Conservation (phyloP, 2,113 vertebrate genomes). For the Gallinago media region DNA sequence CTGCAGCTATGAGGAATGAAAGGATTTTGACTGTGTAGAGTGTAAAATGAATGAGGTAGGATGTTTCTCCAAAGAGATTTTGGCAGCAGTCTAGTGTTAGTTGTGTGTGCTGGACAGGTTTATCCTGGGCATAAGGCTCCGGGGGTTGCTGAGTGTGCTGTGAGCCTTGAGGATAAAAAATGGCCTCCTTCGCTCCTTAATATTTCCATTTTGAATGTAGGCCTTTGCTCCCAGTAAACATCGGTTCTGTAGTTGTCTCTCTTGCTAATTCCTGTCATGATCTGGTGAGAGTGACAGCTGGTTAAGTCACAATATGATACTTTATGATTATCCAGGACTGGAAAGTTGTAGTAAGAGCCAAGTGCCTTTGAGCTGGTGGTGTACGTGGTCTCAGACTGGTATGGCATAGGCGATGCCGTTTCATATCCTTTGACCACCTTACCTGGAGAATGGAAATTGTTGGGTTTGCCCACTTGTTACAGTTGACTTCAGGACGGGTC, state of each 20-base stretch:
- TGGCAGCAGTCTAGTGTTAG: background rate
- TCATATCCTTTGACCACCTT: background rate
- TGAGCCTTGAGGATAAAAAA: background rate
- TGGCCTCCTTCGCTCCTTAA: background rate
- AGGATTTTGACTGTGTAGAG: background rate
- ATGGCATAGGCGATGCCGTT: background rate
- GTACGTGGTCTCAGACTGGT: background rate
- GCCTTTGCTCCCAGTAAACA: background rate
- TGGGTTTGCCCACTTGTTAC: background rate
- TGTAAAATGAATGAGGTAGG: background rate
- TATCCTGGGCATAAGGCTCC: background rate
- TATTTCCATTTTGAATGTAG: background rate
- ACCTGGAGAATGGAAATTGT: background rate
- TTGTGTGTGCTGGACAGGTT: background rate
- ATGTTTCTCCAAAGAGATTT: background rate
- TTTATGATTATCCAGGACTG: background rate
- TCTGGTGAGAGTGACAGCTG: background rate
- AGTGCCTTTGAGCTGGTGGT: rapidly evolving
- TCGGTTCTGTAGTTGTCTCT: background rate
- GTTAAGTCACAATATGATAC: rapidly evolving
- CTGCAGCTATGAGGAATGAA: background rate
- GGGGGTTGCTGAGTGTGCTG: background rate
- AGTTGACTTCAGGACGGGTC: background rate
- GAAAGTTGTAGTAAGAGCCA: background rate
- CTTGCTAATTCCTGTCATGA: background rate